A percentile compares a stretch with the other conserved stretches of the same genome.
These are phyloP conservation scores for Corythornis madagascariensis DNA, from an alignment of 2,113 vertebrate species.

Conservation along the genomic window DNA sequence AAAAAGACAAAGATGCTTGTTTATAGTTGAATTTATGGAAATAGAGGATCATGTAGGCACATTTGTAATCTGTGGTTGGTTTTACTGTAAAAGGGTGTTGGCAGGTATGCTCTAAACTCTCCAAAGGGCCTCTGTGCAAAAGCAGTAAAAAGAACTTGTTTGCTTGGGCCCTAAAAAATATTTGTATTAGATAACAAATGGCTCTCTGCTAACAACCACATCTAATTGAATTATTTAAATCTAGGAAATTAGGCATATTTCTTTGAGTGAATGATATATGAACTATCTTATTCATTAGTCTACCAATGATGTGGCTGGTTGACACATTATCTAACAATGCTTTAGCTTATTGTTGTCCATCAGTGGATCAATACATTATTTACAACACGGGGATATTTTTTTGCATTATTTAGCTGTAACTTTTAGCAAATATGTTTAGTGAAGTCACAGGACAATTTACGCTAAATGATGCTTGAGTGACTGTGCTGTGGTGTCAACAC, in stretches of 20 bases:
- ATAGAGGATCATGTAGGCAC: neutral
- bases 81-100: neutral
- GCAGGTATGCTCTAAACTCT: neutral
- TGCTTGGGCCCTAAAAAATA: neutral
- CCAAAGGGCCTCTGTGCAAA: neutral
- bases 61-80: neutral
- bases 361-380: conserved; percentile 34
- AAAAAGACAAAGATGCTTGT: neutral
- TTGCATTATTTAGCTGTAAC: conserved; percentile 3
- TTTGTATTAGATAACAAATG: neutral
- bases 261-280: conserved; percentile 48
- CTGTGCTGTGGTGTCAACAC: neutral
- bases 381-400: neutral
- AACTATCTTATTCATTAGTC: conserved; percentile 29
- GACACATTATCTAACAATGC: conserved; percentile 16
- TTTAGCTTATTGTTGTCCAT: neutral
- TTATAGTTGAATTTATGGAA: neutral
- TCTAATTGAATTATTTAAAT: conserved; percentile 52
- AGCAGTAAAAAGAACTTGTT: neutral
- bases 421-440: neutral
- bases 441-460: neutral
- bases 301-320: conserved; percentile 9
- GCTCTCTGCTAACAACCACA: neutral
- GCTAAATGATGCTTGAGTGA: neutral
- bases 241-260: conserved; percentile 36